Evolutionary conservation across 2,888 invertebrate genomes (phyloP), one percentile per base, ranked within the genome.

Genomic region (Stictocephala bisonia): DNA sequence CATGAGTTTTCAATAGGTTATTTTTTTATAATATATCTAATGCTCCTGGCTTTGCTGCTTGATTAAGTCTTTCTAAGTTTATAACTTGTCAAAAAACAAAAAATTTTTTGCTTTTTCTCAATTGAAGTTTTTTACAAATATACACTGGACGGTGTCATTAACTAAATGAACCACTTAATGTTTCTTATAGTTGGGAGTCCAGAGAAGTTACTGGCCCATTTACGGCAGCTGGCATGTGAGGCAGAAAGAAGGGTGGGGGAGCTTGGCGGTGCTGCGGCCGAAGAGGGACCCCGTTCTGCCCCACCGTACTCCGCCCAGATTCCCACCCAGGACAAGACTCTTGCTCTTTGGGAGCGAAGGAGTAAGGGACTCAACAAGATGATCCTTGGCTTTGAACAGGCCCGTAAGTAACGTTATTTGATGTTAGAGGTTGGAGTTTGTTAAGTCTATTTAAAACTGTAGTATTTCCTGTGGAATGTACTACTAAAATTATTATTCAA

Each of bases 341-440:
- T 93, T 66, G 91, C 93, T 76, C 90, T 94, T 68, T 96, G 96
- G 96, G 95, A 96, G 80, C 88, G 95, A 76, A 89, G 94, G 80
- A 89, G 91, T 58, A 88, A 93, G 81, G 90, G 93, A 0, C 86
- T 95, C 48, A 91, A 91, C 85, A 91, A 87, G 84, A 91, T 97
- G 88, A 88, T 94, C 40, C 86, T 92, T 29, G 96, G 96, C 56
- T 96, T 96, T 87, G 94, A 95, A 80, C 93, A 95, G 84, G 91
- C 94, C 11, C 87, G 89, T 90, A 82, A 86, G 88, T 84, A 40
- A 1, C 31, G 13, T 51, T 24, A 44, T 29, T 40, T 3, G 24
- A 3, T 3, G 18, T 41, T 22, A 26, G 35, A 1, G 44, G 26
- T 66, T 2, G 31, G 13, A 31, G n/a, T n/a, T n/a, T n/a, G n/a